Base-by-base conservation (phyloP, 2,113 vertebrate genomes). In the Sinocyclocheilus grahami region DNA sequence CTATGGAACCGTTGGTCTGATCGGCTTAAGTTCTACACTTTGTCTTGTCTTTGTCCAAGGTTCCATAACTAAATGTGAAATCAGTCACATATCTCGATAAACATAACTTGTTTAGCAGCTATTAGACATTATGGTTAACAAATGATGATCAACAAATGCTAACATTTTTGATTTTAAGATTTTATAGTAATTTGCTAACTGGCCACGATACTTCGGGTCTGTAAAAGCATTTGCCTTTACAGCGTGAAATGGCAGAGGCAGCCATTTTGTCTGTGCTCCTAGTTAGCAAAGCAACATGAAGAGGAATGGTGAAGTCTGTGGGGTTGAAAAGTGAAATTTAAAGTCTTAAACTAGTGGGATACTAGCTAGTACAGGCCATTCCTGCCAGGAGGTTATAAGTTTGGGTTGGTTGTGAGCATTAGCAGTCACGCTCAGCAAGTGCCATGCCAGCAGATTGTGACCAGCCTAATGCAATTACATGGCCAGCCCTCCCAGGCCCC, bases 381-480 rank as follows among this genome's bases (percentile, higher is more conserved):
- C 53, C 60, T 84, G 48, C 67, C 77, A 62, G 5, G 30, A 79
- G 11, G 20, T 5, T 79, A 79, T 37, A 39, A n/a, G 33, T 62
- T 62, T 62, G 78, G 55, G 20, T 62, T 20, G 55, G 20, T 3
- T 62, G 33, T 3, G 11, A 60, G 53, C 77, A 60, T 58, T 39
- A 60, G 53, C 77, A 60, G 10, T 37, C 53, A 37, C 58, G 30
- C 77, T 79, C 18, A 79, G 78, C 55, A 37, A 79, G 78, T 62
- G 78, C 37, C 55, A 62, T 80, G 20, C 55, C 55, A n/a, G 78
- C 37, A 80, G 78, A 62, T 80, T 80, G 20, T 62, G 55, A 80
- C 55, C 33, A 80, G 78, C 22, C 78, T 62, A 62, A 80, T 80
- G 78, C 55, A 80, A 78, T 78, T 78, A 78, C 77, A 78, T 39